Percentiles rank a stretch among this genome's conserved stretches.
Conservation (phyloP, 2,888 invertebrate genomes). For the Criorhina ranunculi region DNA sequence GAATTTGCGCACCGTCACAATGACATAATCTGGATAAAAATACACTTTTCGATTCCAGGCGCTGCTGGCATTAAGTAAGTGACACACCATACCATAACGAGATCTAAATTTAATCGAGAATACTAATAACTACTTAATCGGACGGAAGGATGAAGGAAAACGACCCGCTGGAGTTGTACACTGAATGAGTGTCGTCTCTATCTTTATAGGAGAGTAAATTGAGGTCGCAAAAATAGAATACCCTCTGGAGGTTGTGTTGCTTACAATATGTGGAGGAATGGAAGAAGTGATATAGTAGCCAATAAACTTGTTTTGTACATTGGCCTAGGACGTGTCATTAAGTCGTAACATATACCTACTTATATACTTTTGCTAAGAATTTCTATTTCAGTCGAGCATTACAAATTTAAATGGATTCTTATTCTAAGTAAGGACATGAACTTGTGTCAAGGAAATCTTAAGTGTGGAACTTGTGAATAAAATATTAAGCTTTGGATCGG, state of each 20-base stretch:
- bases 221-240: slow-evolving; percentile 52
- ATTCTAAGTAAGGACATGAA: neutral
- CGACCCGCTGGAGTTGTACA: neutral
- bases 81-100: slow-evolving; percentile 64
- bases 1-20: slow-evolving; percentile 72
- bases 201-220: slow-evolving; percentile 43
- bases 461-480: neutral
- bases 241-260: slow-evolving; percentile 27
- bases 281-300: slow-evolving; percentile 3
- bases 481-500: neutral
- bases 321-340: slow-evolving; percentile 32
- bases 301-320: slow-evolving; percentile 39
- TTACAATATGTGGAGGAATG: slow-evolving; percentile 8
- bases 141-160: slow-evolving; percentile 42
- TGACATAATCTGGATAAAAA: slow-evolving; percentile 76
- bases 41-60: slow-evolving; percentile 65
- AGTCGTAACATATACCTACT: too few relatives aligned
- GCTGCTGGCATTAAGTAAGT: slow-evolving; percentile 63
- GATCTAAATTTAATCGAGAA: slow-evolving; percentile 67
- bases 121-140: slow-evolving; percentile 71
- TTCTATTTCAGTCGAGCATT: slow-evolving; percentile 13
- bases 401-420: neutral
- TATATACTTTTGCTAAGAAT: neutral
- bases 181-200: neutral
- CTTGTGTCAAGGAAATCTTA: neutral